Base-by-base conservation (phyloP, 2,888 invertebrate species). In the Thereva nobilitata region DNA sequence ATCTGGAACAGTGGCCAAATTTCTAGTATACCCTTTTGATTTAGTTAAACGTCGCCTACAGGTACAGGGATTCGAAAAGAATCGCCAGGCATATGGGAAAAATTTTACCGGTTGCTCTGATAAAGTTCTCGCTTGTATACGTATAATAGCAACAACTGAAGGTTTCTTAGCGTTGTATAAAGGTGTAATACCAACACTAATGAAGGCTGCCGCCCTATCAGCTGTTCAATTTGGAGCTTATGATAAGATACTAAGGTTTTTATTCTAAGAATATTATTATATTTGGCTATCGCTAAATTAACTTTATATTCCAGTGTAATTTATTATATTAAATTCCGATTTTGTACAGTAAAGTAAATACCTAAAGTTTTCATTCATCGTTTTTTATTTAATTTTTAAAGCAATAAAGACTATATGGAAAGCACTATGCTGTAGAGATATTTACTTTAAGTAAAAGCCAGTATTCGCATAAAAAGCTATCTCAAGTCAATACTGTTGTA, bases 121-220 rank as follows among this genome's bases (percentile, higher is more conserved):
- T 23, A 23, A 23, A 23, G 23, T 42, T 42, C 44, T n/a, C 12
- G 3, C 35, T 12, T 56, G 56, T 35, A 4, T 56, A 41, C 1
- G 4, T 6, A 44, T 5, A 4, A 9, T 45, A 23, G 9, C 7
- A 3, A 42, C 9, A 35, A 3, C 8, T 9, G 56, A 56, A 12
- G 23, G 42, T 9, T 44, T 56, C 4, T 44, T 44, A n/a, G 42
- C 44, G 34, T 12, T 56, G n/a, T 56, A 56, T 7, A 56, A 56
- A 44, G 56, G 56, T 23, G 6, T 56, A 5, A 4, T n/a, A 5
- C 56, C 56, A 35, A n/a, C 42, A 1, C 10, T 44, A 7, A 9
- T 12, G 9, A 56, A 56, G 44, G 44, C 44, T 5, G 42, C 35
- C 3, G 56, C 44, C 35, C 23, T 44, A 56, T 9, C 10, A 2